Percentiles rank a stretch among this genome's conserved stretches.
Conservation (phyloP, 2,113 vertebrate genomes). For the Choloepus hoffmanni region DNA sequence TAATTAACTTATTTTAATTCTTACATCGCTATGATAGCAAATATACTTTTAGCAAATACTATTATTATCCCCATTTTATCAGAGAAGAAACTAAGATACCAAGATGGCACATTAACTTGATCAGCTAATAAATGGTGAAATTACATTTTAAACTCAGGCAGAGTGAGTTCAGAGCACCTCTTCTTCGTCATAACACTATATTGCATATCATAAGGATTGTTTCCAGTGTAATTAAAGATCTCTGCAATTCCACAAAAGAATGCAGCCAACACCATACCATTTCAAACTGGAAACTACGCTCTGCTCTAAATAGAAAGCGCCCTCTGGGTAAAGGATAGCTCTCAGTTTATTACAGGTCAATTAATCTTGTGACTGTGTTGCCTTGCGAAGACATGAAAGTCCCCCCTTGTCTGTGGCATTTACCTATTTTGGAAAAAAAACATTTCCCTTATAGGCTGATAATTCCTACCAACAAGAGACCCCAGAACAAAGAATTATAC, state of each 20-base stretch:
- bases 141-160: background rate
- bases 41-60: background rate
- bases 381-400: constrained; percentile 11
- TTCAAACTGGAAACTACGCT: background rate
- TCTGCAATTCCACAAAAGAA: background rate
- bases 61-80: background rate
- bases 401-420: background rate
- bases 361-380: constrained; percentile 22
- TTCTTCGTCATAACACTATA: background rate
- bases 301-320: background rate
- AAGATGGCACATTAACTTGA: background rate
- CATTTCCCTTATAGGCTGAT: background rate
- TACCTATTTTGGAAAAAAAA: background rate
- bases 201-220: background rate
- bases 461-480: background rate
- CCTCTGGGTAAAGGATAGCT: background rate
- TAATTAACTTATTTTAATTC: constrained; percentile 43
- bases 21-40: background rate
- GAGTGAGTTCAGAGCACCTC: background rate
- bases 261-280: background rate
- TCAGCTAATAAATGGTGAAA: background rate
- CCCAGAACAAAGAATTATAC: background rate
- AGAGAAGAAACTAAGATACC: background rate
- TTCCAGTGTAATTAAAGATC: background rate
- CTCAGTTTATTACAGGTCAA: background rate